Percentiles rank a stretch among this genome's conserved stretches.
These are phyloP conservation scores for Sebastes hubbsi DNA, from an alignment of 2,797 vertebrate species.

Conservation along the genomic window DNA sequence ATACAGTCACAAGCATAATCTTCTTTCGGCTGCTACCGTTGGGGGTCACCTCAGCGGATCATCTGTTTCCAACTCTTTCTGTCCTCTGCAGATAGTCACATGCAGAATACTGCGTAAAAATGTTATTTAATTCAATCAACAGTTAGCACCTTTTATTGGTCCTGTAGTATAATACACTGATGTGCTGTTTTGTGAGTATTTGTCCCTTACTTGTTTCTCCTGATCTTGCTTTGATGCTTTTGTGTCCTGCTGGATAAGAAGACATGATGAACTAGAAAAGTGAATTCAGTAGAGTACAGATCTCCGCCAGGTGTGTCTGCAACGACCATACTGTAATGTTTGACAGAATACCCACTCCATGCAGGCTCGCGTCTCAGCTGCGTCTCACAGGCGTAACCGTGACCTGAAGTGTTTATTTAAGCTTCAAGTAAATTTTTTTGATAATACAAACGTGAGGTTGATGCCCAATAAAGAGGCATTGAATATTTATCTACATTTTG, in stretches of 20 bases:
- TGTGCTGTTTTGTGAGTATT: background rate
- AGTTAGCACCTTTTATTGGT: background rate
- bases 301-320: too few species aligned
- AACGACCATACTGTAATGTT: background rate
- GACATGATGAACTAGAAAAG: too few species aligned
- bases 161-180: background rate
- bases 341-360: background rate
- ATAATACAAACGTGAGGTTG: background rate
- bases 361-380: background rate
- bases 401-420: background rate
- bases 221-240: background rate
- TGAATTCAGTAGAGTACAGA: too few species aligned
- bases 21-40: background rate
- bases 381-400: too few species aligned
- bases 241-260: background rate
- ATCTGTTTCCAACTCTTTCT: too few species aligned
- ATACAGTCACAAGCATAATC: background rate
- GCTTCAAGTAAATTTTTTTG: background rate
- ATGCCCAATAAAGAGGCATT: background rate
- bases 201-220: background rate
- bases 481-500: too few species aligned
- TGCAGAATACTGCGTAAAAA: background rate
- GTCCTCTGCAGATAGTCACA: background rate
- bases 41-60: background rate
- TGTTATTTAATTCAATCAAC: background rate